Evolutionary conservation across 1,140 invertebrate species (phyloP), one percentile per base, ranked within the genome.

Genomic region (Gryllus bimaculatus): DNA sequence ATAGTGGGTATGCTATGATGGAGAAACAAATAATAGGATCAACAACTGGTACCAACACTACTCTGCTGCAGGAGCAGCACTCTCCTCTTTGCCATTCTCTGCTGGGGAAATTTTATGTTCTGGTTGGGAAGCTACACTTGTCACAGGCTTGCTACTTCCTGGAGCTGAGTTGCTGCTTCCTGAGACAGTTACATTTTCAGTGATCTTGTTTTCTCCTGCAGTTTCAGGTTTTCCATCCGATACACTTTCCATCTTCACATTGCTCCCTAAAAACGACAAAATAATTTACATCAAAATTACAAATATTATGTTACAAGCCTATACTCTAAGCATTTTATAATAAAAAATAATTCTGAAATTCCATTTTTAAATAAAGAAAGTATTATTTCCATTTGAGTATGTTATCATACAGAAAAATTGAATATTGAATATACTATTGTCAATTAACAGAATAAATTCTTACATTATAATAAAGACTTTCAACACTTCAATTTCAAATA

Each of bases 161-260:
- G 76, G 21, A 2, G 47, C 39, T n/a, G 39, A n/a, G 10, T 48
- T 48, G 48, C 75, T 76, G n/a, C 26, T 48, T 12, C 48, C 47
- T 20, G 47, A 79, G 74, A 15, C 73, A n/a, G 20, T 54, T 48
- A 77, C 48, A 47, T 73, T 78, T 75, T 75, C 80, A 15, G 74
- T 47, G 73, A 79, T 79, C 73, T 79, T 79, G 48, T 54, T 79
- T 47, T 79, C 48, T 26, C 79, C 75, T 48, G 73, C 21, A n/a
- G 18, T 8, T 73, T 79, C 79, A 26, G 74, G 48, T 75, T 79
- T 79, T n/a, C 77, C 77, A 74, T 80, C 80, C 18, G 80, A 47
- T 15, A 47, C 66, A 66, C 20, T 48, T 20, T 80, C 80, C 75
- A 80, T 74, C 80, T 80, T 80, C 80, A 80, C 8, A 74, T 78